phyloP scores from a whole-genome alignment of 2,888 invertebrate species.

The Raillietiella orientalis region DNA sequence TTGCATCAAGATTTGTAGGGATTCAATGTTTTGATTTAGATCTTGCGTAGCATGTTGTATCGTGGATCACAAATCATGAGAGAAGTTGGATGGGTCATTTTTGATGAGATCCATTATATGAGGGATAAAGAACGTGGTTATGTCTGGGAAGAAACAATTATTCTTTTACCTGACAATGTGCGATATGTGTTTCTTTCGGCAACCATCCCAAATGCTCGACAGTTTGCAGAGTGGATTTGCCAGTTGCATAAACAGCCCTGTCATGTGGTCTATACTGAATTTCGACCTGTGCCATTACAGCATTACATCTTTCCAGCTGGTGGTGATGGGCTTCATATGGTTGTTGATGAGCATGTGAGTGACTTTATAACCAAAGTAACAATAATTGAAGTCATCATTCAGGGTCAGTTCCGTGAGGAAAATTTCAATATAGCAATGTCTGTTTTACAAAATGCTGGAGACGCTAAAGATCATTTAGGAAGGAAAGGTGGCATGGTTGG shows the following conservation, averaged over 20 bases:
- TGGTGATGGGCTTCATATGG: conserved; percentile 72
- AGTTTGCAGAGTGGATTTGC: conserved; percentile 79
- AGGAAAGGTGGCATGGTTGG: conserved; percentile 14
- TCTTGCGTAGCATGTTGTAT: conserved; percentile 91
- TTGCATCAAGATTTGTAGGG: too few species aligned
- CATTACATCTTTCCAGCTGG: conserved; percentile 94
- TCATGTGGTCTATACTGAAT: conserved; percentile 97
- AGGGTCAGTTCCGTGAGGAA: conserved; percentile 83
- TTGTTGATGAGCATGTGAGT: conserved; percentile 53
- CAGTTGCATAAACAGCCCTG: conserved; percentile 85
- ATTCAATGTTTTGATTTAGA: too few species aligned
- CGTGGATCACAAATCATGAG: conserved; percentile 93
- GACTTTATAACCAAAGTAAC: neutral
- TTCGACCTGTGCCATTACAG: conserved; percentile 81
- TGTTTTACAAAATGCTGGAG: conserved; percentile 44
- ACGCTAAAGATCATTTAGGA: conserved; percentile 27
- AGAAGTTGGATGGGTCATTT: conserved; percentile 98
- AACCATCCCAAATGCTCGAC: conserved; percentile 92
- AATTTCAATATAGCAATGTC: conserved; percentile 95
- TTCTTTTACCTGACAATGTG: conserved; percentile 82
- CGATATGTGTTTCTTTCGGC: conserved; percentile 96
- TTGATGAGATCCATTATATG: conserved; percentile 99
- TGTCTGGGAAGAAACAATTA: conserved; percentile 97
- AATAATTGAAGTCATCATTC: conserved; percentile 4
- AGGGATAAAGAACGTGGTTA: conserved; percentile 95